These are phyloP conservation scores for Falco peregrinus DNA, from an alignment of 2,797 vertebrate genomes.

Conservation along the genomic window DNA sequence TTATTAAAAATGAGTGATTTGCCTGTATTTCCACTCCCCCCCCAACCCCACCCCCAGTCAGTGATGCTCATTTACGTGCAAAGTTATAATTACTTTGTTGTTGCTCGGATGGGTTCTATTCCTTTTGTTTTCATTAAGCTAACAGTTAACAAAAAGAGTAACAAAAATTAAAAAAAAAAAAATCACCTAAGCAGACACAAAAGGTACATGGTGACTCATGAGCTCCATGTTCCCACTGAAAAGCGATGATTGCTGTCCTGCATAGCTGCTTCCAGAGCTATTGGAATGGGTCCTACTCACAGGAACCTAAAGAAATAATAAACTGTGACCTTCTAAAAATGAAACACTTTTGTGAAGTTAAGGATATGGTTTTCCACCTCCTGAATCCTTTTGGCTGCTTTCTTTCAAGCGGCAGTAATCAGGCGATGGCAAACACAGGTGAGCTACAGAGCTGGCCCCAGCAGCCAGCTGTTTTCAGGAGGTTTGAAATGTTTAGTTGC, in stretches of 20 bases:
- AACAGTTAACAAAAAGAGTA: background rate
- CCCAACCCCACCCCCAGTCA: background rate
- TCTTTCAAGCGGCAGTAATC: background rate
- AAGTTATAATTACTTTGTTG: background rate
- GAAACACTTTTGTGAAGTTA: background rate
- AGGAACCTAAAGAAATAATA: background rate
- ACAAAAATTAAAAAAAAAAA: no score
- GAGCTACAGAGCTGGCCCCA: background rate
- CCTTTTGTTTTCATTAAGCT: background rate
- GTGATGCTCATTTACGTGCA: background rate
- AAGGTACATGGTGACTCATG: background rate
- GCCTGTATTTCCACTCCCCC: background rate
- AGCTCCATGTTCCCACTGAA: background rate
- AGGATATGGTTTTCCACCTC: background rate
- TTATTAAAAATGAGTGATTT: background rate
- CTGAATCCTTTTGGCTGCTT: background rate
- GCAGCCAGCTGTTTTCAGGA: background rate
- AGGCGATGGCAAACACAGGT: rapidly evolving
- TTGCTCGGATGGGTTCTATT: background rate
- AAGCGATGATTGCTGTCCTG: rapidly evolving
- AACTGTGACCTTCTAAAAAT: background rate
- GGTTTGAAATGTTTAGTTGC: background rate
- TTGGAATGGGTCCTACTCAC: background rate
- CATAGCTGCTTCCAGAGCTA: background rate
- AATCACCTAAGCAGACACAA: background rate